Evolutionary conservation across 2,888 invertebrate genomes (phyloP).

Genomic region (Cremastobaeus sp.): DNA sequence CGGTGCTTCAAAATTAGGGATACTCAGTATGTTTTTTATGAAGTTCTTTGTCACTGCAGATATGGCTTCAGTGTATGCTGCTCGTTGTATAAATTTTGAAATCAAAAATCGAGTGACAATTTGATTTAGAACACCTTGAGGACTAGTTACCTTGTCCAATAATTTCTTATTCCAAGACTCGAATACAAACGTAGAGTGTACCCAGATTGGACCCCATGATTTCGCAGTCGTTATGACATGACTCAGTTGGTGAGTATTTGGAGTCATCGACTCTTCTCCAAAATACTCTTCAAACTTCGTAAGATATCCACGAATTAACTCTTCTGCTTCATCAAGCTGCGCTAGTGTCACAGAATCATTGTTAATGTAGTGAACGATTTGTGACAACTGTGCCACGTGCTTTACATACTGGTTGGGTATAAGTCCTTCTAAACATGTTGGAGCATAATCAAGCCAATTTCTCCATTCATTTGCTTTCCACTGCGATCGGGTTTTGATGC

Average conservation of each 20-base stretch:
- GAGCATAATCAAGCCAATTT: slow-evolving; percentile 42
- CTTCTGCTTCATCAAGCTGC: slow-evolving; percentile 31
- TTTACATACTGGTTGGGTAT: slow-evolving; percentile 32
- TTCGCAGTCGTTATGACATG: slow-evolving; percentile 32
- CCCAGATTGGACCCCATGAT: slow-evolving; percentile 49
- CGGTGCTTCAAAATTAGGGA: not conserved
- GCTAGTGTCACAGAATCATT: slow-evolving; percentile 24
- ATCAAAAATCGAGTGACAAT: slow-evolving; percentile 22
- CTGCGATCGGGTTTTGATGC: slow-evolving; percentile 10
- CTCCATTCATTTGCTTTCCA: slow-evolving; percentile 56
- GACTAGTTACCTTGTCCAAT: slow-evolving; percentile 37
- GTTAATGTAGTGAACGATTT: slow-evolving; percentile 27
- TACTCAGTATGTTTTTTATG: not conserved
- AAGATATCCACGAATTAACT: slow-evolving; percentile 19
- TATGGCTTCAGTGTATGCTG: not conserved
- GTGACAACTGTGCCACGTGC: slow-evolving; percentile 42
- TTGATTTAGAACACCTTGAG: slow-evolving; percentile 24
- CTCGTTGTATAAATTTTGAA: slow-evolving; percentile 10
- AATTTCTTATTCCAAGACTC: slow-evolving; percentile 53
- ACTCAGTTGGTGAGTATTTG: slow-evolving; percentile 1
- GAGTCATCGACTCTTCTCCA: not conserved
- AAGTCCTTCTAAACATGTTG: slow-evolving; percentile 42
- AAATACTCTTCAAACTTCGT: slow-evolving; percentile 4
- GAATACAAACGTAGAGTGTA: slow-evolving; percentile 24
- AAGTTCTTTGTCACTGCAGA: not conserved